Percentiles rank a stretch among this genome's conserved stretches.
Evolutionary conservation across 1,140 invertebrate genomes (phyloP).

Genomic region (Sycobia sp.): DNA sequence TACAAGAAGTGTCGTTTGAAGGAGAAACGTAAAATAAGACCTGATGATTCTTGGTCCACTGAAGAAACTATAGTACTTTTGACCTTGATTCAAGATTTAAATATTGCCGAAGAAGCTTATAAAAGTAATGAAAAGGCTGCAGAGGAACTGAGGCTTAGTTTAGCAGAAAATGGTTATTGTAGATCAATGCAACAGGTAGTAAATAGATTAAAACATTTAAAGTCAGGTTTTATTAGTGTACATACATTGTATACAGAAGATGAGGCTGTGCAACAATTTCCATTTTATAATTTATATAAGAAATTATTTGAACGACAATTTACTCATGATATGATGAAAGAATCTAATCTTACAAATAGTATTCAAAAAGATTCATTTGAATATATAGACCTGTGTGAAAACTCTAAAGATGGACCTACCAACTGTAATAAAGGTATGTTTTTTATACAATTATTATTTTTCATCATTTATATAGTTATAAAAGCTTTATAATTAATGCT

Average conservation of each 20-base stretch:
- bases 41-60: constrained; percentile 40
- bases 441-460: background rate
- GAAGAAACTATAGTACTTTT: constrained; percentile 45
- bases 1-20: constrained; percentile 31
- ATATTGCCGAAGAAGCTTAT: constrained; percentile 33
- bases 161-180: constrained; percentile 41
- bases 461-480: too few species aligned
- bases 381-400: constrained; percentile 14
- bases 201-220: constrained; percentile 39
- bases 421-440: constrained; percentile 26
- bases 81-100: constrained; percentile 40
- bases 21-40: constrained; percentile 33
- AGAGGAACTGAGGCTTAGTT: constrained; percentile 34
- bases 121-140: constrained; percentile 29
- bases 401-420: background rate
- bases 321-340: constrained; percentile 6
- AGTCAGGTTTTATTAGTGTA: constrained; percentile 37
- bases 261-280: constrained; percentile 43
- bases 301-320: constrained; percentile 36
- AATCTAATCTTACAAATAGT: background rate
- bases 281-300: constrained; percentile 43
- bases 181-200: constrained; percentile 39
- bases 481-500: too few species aligned
- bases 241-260: constrained; percentile 28
- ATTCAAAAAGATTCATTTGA: constrained; percentile 23